Evolutionary conservation across 2,888 invertebrate species (phyloP), one percentile per base, ranked within the genome.

Genomic region (Hartigia nigra): DNA sequence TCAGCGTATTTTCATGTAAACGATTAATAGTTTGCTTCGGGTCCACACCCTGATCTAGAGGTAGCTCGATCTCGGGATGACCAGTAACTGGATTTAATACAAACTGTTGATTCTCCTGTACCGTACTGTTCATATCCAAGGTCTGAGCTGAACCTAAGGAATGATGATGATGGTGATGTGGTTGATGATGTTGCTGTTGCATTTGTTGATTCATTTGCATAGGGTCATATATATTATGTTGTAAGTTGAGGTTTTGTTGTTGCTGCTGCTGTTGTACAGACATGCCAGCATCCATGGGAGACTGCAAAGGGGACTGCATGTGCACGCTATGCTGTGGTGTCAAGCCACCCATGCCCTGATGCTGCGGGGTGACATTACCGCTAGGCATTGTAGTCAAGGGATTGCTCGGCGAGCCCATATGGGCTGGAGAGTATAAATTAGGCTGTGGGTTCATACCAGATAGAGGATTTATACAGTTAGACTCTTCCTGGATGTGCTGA

Each of bases 371-470:
- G 35, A 78, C 39, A 34, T 74, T 70, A 12, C 78, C 76, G 55
- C 87, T 88, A 4, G 87, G 88, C 5, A 89, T 80, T 12, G 88
- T 83, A 81, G 86, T 81, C 14, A 89, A 78, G 3, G 88, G 85
- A 23, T 89, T 85, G 77, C 84, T 87, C 4, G 90, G 90, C 4
- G 90, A 90, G 72, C 87, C 88, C 87, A 91, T 89, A 74, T 91
- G 91, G 3, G 90, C 91, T 12, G 91, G 91, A 5, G 91, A 91
- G 77, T 91, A 91, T 81, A 91, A 89, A 81, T 88, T 91, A 76
- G 88, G 88, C 78, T 90, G 91, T 1, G 88, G 87, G 76, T 87
- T 87, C 31, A 89, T 83, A 37, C 86, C 86, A 5, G 90, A 84
- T 12, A 91, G 72, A 70, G 86, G 87, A 81, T 88, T 90, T 36